Percentiles rank a stretch among this genome's conserved stretches.
Conservation (phyloP, 1,140 invertebrate species). For the Catajapyx aquilonaris region DNA sequence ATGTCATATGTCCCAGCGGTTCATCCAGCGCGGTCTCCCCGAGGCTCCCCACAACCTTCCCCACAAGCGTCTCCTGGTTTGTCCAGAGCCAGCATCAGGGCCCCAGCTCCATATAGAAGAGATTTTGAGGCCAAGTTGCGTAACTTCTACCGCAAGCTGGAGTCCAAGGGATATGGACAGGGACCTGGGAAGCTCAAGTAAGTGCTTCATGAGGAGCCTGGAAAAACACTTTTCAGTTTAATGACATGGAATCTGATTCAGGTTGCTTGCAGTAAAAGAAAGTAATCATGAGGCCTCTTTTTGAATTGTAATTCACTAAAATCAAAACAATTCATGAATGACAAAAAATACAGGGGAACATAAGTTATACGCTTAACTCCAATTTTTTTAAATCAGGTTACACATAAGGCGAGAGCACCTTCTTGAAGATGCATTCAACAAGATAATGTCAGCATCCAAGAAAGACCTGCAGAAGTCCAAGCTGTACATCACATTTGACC, state of each 20-base stretch:
- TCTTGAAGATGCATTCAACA: slow-evolving; percentile 85
- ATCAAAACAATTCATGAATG: no score
- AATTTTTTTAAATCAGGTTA: slow-evolving; percentile 34
- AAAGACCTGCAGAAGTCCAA: slow-evolving; percentile 90
- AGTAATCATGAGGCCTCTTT: no score
- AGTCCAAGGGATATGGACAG: slow-evolving; percentile 90
- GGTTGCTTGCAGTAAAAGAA: no score
- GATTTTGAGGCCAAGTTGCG: slow-evolving; percentile 91
- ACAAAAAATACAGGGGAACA: no score
- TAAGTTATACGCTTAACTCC: no score
- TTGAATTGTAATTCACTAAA: no score
- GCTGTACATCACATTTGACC: slow-evolving; percentile 82
- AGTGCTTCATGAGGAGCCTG: no score
- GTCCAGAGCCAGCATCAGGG: slow-evolving; percentile 46
- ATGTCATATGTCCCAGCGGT: slow-evolving; percentile 85
- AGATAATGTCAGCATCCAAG: slow-evolving; percentile 89
- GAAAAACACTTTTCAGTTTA: no score
- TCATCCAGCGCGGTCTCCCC: slow-evolving; percentile 27
- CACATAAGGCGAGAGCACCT: slow-evolving; percentile 81
- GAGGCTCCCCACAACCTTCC: slow-evolving; percentile 43
- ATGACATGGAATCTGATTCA: no score
- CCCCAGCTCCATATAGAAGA: slow-evolving; percentile 66
- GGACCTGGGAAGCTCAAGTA: slow-evolving; percentile 90
- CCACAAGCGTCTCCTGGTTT: slow-evolving; percentile 57
- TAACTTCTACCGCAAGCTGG: slow-evolving; percentile 85